A percentile compares a stretch with the other conserved stretches of the same genome.
phyloP scores from a whole-genome alignment of 2,797 vertebrate genomes.

The Microtus californicus region DNA sequence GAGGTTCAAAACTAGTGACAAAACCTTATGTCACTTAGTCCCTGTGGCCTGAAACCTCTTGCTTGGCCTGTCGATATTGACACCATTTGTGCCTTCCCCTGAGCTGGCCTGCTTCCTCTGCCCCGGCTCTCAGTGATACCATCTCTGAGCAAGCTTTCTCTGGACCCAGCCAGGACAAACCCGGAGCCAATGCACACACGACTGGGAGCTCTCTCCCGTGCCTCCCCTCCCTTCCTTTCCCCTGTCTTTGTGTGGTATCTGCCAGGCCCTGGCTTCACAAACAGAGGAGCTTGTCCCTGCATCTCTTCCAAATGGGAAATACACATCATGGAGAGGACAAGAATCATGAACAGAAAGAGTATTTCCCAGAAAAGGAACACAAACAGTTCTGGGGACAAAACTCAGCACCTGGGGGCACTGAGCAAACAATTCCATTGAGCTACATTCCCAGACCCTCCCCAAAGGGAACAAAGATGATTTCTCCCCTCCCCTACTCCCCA shows the following conservation, averaged over 20 bases:
- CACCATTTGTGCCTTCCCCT: constrained; percentile 73
- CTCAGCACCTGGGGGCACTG: not conserved
- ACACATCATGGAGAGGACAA: constrained; percentile 82
- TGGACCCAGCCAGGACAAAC: constrained; percentile 65
- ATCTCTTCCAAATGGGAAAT: constrained; percentile 88
- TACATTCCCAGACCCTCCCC: not conserved
- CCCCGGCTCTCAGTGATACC: constrained; percentile 13
- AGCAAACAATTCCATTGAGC: not conserved
- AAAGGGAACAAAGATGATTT: not conserved
- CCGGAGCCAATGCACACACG: constrained; percentile 86
- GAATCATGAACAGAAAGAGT: constrained; percentile 36
- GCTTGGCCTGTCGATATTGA: constrained; percentile 86
- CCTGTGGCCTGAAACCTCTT: constrained; percentile 73
- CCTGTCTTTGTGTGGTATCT: not conserved
- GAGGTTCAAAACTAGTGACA: constrained; percentile 77
- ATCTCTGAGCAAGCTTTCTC: constrained; percentile 54
- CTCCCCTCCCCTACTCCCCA: too few species aligned
- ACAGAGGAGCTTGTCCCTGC: constrained; percentile 82
- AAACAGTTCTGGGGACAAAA: not conserved
- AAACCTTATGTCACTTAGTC: constrained; percentile 83
- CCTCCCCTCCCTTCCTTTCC: constrained; percentile 69
- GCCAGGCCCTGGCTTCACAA: constrained; percentile 64
- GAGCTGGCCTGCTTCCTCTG: constrained; percentile 35
- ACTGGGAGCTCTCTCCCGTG: constrained; percentile 79
- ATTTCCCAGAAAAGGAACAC: constrained; percentile 61